These are phyloP conservation scores for Magallana nippona DNA, from an alignment of 2,888 invertebrate species.

Conservation along the genomic window DNA sequence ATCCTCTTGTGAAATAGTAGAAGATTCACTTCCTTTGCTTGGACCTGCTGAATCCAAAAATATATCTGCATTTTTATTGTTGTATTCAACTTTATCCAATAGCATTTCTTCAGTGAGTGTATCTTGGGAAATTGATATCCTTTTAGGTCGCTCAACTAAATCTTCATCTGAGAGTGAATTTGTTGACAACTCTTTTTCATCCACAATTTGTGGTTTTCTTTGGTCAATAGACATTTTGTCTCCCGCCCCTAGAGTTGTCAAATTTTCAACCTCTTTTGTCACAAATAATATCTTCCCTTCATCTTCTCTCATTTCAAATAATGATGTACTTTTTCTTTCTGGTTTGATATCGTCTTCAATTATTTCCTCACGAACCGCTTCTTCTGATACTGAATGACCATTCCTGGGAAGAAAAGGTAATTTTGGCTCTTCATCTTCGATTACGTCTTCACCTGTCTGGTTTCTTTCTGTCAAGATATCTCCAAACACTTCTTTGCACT, in stretches of 20 bases:
- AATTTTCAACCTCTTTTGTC: background rate
- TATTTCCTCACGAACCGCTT: background rate
- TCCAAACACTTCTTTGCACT: conserved; percentile 39
- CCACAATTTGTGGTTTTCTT: background rate
- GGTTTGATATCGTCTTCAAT: conserved; percentile 3
- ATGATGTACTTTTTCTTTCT: background rate
- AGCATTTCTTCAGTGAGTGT: conserved; percentile 21
- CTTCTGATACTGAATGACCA: background rate
- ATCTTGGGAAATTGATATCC: conserved; percentile 49
- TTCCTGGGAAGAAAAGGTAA: background rate
- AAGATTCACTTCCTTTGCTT: background rate
- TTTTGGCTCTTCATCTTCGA: background rate
- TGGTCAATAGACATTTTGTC: background rate
- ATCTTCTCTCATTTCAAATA: conserved; percentile 28
- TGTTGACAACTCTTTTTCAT: conserved; percentile 2
- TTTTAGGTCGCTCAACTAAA: conserved; percentile 61
- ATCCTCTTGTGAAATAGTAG: background rate
- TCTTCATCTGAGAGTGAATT: conserved; percentile 61
- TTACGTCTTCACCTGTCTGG: background rate
- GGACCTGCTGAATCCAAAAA: background rate
- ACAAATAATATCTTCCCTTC: background rate
- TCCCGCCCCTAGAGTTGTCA: background rate
- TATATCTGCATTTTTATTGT: background rate
- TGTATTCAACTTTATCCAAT: background rate
- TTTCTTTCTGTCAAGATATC: conserved; percentile 27